Evolutionary conservation across 2,113 vertebrate genomes (phyloP).

Genomic region (Erpornis zantholeuca): DNA sequence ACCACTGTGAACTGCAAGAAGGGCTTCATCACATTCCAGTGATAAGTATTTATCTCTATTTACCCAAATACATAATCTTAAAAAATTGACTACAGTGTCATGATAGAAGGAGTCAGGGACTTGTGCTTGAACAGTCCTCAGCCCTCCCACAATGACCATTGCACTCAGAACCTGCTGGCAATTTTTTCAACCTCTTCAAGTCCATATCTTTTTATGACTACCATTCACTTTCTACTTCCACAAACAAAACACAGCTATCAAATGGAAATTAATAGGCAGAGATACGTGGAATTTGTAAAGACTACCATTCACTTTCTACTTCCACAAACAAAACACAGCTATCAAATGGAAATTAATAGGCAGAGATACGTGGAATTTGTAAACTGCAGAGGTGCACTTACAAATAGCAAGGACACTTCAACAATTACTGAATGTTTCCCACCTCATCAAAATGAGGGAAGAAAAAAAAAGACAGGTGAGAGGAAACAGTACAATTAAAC

Average conservation of each 20-base stretch:
- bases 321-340: background rate
- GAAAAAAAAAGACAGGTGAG: background rate
- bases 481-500: background rate
- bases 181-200: background rate
- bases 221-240: background rate
- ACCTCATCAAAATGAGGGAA: background rate
- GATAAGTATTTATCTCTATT: background rate
- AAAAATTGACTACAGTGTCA: background rate
- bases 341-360: background rate
- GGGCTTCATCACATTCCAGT: background rate
- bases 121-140: background rate
- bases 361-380: background rate
- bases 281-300: accelerated
- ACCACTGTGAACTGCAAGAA: background rate
- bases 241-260: background rate
- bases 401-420: background rate
- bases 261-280: background rate
- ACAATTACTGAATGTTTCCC: background rate
- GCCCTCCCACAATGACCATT: background rate
- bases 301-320: background rate
- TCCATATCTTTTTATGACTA: background rate
- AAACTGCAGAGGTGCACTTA: background rate
- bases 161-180: background rate
- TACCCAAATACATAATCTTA: background rate
- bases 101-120: background rate